Base-by-base conservation (phyloP, 2,888 invertebrate species). In the Cephalotes varians region DNA sequence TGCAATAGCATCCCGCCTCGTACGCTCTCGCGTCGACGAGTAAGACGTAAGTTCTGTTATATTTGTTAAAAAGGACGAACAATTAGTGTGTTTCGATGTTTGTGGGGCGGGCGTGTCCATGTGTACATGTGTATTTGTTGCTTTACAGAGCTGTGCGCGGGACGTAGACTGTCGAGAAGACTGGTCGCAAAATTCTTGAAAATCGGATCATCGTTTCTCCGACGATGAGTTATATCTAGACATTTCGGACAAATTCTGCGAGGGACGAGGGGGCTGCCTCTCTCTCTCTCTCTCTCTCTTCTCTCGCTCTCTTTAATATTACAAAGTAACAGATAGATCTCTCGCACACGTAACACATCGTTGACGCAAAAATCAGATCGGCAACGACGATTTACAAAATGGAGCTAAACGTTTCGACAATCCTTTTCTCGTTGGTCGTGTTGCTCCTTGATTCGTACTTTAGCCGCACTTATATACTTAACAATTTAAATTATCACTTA, bases 1-100 rank as follows among this genome's bases (percentile, higher is more conserved):
- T 85, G 82, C 88, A 56, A 34, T 82, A 81, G 64, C 86, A 60
- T 82, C 67, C 83, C 47, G 74, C 18, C 81, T 58, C 79, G 49
- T n/a, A 67, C 82, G 77, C 72, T 64, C 47, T 31, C 71, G 58
- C 34, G 12, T 84, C 84, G 49, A 83, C n/a, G n/a, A 15, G 28
- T 89, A 89, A 90, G 91, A 92, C 90, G 89, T 91, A 93, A 92
- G 92, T 91, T 92, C 87, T 92, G 91, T 91, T 93, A 93, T 93
- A 93, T 92, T 93, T 93, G 87, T 92, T 93, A 93, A 93, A 93
- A 93, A 93, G 93, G 92, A 93, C 92, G 92, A 93, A 93, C 92
- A 93, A 89, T 93, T 93, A 93, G n/a, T 74, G 73, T 76, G 87
- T 90, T 91, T 91, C 91, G 87, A 91, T 86, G 90, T 88, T 56